Evolutionary conservation across 1,140 invertebrate species (phyloP).

Genomic region (Caenorhabditis tropicalis): DNA sequence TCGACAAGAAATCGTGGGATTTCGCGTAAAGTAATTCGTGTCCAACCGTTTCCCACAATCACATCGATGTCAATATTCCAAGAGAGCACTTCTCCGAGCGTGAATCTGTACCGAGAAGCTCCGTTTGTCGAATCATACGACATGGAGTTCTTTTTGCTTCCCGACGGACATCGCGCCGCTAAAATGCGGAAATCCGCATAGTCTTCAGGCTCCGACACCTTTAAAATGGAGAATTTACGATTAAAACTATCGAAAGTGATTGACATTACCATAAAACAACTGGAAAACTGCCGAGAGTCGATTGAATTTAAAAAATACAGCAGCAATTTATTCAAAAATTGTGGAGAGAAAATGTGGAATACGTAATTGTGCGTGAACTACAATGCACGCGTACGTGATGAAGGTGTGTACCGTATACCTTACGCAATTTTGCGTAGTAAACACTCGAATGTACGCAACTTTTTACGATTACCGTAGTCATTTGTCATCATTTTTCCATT

Average conservation of each 20-base stretch:
- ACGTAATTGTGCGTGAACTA: background rate
- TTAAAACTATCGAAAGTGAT: background rate
- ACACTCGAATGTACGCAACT: too few species aligned
- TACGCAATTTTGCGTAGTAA: too few species aligned
- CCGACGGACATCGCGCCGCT: slow-evolving; percentile 1
- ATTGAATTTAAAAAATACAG: background rate
- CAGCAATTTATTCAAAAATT: background rate
- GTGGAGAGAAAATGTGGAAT: background rate
- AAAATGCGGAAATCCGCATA: slow-evolving; percentile 24
- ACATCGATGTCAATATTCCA: background rate
- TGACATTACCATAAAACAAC: background rate
- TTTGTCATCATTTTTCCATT: background rate
- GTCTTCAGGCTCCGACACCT: slow-evolving; percentile 19
- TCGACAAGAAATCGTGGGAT: slow-evolving; percentile 48
- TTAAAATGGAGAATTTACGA: background rate
- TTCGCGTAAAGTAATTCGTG: background rate
- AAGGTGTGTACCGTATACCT: background rate
- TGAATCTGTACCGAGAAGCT: background rate
- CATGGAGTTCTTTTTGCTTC: slow-evolving; percentile 21
- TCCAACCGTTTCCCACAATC: slow-evolving; percentile 16
- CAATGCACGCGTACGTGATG: background rate
- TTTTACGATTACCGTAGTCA: too few species aligned
- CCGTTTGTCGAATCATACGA: background rate
- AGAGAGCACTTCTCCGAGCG: background rate
- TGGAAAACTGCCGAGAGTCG: background rate